Evolutionary conservation across 2,797 vertebrate genomes (phyloP), one percentile per base, ranked within the genome.

Genomic region (Adrianichthys oophorus): DNA sequence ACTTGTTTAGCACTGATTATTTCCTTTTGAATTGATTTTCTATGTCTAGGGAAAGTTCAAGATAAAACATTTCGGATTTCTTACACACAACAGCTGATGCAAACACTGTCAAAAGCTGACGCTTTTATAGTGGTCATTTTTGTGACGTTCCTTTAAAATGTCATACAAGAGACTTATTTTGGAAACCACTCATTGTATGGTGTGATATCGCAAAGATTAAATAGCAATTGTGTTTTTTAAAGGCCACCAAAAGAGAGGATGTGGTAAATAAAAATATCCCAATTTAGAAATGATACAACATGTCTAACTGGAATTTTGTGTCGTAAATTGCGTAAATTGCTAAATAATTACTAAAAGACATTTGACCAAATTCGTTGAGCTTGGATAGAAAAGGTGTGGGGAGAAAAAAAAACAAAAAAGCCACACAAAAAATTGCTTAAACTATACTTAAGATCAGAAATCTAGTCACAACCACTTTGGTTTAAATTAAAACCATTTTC

Each of bases 1-100:
- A 50, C 58, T 43, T 45, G 52, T 71, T 83, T 69, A 69, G 80
- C 79, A 80, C 66, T 76, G 80, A 77, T 73, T 4, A 76, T 72
- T 78, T 76, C 37, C 68, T 76, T 80, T 59, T 59, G 56, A 84
- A 71, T 70, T 74, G 70, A 67, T 70, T 67, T 59, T 50, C 53
- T 32, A 41, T 70, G 71, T 70, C 59, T 64, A 21, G 55, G 59
- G 51, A 72, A 59, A 61, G 68, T 65, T 68, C 68, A 65, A 56
- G 76, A 68, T 74, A 44, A 60, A 68, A 79, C 78, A 72, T 68
- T 64, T 82, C 60, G 69, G 76, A 78, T 63, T 80, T 56, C 15
- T 62, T 65, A 15, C 48, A 49, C 44, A 50, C 47, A 47, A 56
- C 23, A 58, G 59, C 46, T 23, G 18, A 48, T 23, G 48, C 51